Evolutionary conservation across 2,113 vertebrate species (phyloP).

Genomic region (Platycercus adscitus): DNA sequence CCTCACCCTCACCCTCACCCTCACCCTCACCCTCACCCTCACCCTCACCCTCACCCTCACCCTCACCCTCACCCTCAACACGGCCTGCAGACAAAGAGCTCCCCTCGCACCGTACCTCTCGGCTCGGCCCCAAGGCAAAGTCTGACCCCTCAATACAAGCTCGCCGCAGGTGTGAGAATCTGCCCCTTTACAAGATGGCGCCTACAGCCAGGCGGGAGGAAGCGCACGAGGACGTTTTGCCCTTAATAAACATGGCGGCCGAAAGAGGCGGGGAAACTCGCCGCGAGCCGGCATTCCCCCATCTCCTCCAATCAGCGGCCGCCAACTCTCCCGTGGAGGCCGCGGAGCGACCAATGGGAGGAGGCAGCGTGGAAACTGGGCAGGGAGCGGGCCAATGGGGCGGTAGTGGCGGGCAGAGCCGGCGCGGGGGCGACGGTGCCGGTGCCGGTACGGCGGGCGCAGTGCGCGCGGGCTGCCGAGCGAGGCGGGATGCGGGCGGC

Average conservation of each 20-base stretch:
- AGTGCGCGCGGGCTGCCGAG: conserved; percentile 26
- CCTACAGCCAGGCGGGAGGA: rapidly evolving
- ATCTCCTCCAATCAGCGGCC: conserved; percentile 78
- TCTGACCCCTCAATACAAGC: rapidly evolving
- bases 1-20: too few relatives aligned
- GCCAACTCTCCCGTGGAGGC: conserved; percentile 87
- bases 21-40: not conserved
- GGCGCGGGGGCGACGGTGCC: not conserved
- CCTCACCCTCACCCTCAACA: not conserved
- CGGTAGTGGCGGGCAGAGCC: not conserved
- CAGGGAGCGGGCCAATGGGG: conserved; percentile 55
- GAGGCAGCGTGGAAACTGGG: conserved; percentile 21
- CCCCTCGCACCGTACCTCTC: too few relatives aligned
- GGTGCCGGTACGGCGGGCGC: not conserved
- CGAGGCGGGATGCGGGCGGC: conserved; percentile 79
- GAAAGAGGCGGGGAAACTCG: not conserved
- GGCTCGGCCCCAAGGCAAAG: rapidly evolving
- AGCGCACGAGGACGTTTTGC: not conserved
- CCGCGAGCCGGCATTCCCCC: not conserved
- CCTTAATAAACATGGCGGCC: conserved; percentile 46
- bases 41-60: too few relatives aligned
- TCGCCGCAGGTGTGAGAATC: not conserved
- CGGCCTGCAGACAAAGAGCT: not conserved
- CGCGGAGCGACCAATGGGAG: conserved; percentile 63
- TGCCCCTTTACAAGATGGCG: conserved; percentile 42